Percentiles rank a stretch among this genome's conserved stretches.
Evolutionary conservation across 2,113 vertebrate genomes (phyloP).

Genomic region (Okapia johnstoni): DNA sequence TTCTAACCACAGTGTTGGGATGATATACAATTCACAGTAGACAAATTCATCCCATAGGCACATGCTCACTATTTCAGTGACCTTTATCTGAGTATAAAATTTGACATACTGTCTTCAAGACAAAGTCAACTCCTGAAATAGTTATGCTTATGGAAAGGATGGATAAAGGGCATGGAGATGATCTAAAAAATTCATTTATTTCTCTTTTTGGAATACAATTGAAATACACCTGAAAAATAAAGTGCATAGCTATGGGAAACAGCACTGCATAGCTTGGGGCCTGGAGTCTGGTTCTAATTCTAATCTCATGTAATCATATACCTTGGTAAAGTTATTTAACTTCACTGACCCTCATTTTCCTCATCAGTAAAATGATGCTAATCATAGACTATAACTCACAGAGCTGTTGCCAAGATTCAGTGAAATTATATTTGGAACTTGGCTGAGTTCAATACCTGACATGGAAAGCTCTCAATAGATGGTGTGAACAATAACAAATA

Average conservation of each 20-base stretch:
- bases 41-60: constrained; percentile 59
- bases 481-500: constrained; percentile 2
- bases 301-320: neutral
- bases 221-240: constrained; percentile 25
- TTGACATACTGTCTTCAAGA: constrained; percentile 51
- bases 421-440: neutral
- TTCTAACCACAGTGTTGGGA: neutral
- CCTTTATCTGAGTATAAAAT: constrained; percentile 63
- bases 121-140: constrained; percentile 63
- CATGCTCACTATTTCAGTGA: constrained; percentile 34
- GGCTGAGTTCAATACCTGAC: neutral
- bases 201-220: constrained; percentile 9
- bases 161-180: constrained; percentile 20
- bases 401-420: neutral
- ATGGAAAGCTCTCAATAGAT: neutral
- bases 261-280: neutral
- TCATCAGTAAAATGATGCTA: neutral
- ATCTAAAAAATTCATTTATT: constrained; percentile 29
- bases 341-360: neutral
- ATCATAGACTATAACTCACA: neutral
- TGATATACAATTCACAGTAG: constrained; percentile 48
- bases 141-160: constrained; percentile 43
- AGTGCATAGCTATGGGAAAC: neutral
- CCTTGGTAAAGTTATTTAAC: neutral
- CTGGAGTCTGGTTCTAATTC: neutral